Base-by-base conservation (phyloP, 2,888 invertebrate genomes). In the Agriopis aurantiaria region DNA sequence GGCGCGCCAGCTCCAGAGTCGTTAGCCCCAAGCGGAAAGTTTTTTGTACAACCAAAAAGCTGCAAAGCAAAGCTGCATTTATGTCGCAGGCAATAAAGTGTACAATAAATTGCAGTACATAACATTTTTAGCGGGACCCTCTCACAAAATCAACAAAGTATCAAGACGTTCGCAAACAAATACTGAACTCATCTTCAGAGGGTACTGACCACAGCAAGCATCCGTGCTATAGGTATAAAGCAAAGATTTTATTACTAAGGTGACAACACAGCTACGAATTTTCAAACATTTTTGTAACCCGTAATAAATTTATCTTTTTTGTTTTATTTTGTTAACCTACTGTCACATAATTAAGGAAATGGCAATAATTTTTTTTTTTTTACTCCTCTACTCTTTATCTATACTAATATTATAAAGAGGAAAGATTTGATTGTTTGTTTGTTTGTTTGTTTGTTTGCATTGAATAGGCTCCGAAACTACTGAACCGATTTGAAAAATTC, bases 21-120 rank as follows among this genome's bases (percentile, higher is more conserved):
- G 81, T 82, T 84, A 82, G 81, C 86, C 86, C 83, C 80, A 79
- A 51, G 65, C 76, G 77, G 79, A 80, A 81, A 79, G 75, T 80
- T 78, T 56, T 81, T 79, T 75, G 74, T 51, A 60, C 52, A 51
- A 33, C 45, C n/a, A 66, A 64, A 8, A 49, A 52, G 17, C 46
- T 57, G 8, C 56, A 23, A 70, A 68, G 71, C 68, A 73, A 75
- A 68, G 48, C 62, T 49, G 17, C n/a, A 52, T 58, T 57, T 61
- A 41, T 17, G 17, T 10, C 23, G 8, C 43, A 43, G 17, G 14
- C 40, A 58, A 63, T 61, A 65, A 65, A 57, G 48, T n/a, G 6
- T 48, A 57, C 53, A 64, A 41, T 70, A 8, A 43, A 62, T 17
- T 11, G 41, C 62, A 33, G 23, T 12, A 3, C 0, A 17, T 33